Conservation (phyloP, 2,113 vertebrate genomes). For the Ia io region DNA sequence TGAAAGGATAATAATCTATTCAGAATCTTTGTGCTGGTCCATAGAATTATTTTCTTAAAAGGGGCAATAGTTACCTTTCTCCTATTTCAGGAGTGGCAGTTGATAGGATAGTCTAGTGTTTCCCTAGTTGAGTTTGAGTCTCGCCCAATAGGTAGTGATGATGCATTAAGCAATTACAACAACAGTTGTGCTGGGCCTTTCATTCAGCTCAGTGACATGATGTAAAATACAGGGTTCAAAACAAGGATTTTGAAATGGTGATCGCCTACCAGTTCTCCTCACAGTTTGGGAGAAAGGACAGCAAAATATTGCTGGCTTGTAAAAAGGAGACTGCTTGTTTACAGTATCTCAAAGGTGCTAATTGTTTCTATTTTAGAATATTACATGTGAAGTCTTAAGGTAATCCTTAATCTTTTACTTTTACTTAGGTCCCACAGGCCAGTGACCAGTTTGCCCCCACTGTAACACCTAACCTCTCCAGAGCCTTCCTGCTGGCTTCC, state of each 20-base stretch:
- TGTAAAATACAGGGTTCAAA: conserved; percentile 16
- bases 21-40: background rate
- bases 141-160: conserved; percentile 31
- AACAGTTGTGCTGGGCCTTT: conserved; percentile 12
- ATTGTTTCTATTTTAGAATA: conserved; percentile 54
- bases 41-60: conserved; percentile 39
- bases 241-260: conserved; percentile 26
- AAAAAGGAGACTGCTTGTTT: conserved; percentile 17
- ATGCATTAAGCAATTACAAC: conserved; percentile 42
- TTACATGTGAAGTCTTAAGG: conserved; percentile 5
- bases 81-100: background rate
- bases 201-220: background rate
- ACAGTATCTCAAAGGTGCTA: conserved; percentile 12
- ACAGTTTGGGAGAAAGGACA: background rate
- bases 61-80: conserved; percentile 34
- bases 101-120: background rate
- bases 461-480: background rate
- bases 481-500: background rate
- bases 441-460: background rate
- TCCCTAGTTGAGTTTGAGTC: conserved; percentile 5
- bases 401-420: conserved; percentile 46
- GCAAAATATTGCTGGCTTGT: conserved; percentile 23
- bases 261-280: background rate
- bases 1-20: background rate
- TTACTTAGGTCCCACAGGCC: background rate